Evolutionary conservation across 2,797 vertebrate genomes (phyloP).

Genomic region (Numenius phaeopus): DNA sequence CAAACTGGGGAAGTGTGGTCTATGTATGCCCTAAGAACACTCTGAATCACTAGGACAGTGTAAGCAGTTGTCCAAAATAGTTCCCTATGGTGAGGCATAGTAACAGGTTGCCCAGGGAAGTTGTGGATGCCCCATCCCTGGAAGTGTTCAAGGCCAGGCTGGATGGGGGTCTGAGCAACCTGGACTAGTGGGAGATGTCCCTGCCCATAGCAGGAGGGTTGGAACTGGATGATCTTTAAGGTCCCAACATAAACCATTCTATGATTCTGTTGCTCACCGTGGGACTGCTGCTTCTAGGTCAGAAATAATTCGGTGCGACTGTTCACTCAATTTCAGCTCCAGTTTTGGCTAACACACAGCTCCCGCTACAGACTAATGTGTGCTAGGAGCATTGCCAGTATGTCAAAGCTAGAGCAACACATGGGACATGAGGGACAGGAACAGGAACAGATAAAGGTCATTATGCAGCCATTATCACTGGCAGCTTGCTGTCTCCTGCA

Average conservation of each 20-base stretch:
- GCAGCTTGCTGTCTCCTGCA: neutral
- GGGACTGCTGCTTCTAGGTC: neutral
- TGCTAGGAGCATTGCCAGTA: neutral
- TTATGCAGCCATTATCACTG: neutral
- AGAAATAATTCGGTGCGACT: neutral
- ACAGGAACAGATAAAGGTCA: neutral
- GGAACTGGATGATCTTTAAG: no score
- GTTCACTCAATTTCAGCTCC: neutral
- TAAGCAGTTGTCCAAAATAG: neutral
- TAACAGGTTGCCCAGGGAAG: no score
- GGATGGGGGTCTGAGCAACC: no score
- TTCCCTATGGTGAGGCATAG: no score
- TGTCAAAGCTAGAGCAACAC: neutral
- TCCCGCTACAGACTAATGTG: accelerated
- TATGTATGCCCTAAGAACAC: neutral
- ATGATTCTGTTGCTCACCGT: neutral
- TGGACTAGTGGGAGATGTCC: no score
- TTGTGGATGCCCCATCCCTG: no score
- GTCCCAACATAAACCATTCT: no score
- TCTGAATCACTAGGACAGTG: neutral
- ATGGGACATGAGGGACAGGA: accelerated
- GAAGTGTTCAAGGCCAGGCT: no score
- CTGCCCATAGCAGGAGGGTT: no score
- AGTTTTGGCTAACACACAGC: neutral
- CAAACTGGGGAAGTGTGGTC: neutral